Evolutionary conservation across 2,797 vertebrate species (phyloP).

Genomic region (Gastrophryne carolinensis): DNA sequence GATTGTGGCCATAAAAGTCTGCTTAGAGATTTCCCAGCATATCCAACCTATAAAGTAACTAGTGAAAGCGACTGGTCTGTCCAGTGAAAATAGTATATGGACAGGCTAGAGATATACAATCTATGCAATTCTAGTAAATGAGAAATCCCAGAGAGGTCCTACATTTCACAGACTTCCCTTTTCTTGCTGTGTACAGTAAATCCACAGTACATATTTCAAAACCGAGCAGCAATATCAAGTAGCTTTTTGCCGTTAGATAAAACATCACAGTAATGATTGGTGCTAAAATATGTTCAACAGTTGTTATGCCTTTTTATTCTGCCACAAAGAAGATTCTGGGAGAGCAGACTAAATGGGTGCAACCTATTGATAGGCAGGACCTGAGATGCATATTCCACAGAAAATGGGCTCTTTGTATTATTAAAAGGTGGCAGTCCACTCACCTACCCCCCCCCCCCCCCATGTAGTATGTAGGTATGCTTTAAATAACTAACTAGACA

Average conservation of each 20-base stretch:
- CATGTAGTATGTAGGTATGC: too few relatives aligned
- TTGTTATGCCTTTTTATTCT: too few relatives aligned
- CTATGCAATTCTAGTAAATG: slow-evolving; percentile 39
- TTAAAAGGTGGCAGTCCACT: too few relatives aligned
- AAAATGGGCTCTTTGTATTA: too few relatives aligned
- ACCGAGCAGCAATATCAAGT: background rate
- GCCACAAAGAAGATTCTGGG: too few relatives aligned
- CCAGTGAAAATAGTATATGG: slow-evolving; percentile 23
- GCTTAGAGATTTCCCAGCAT: slow-evolving; percentile 43
- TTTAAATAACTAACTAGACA: too few relatives aligned
- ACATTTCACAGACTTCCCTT: background rate
- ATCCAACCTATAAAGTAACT: slow-evolving; percentile 27
- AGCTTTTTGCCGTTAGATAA: background rate
- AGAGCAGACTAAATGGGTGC: too few relatives aligned
- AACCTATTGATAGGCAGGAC: too few relatives aligned
- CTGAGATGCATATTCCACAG: too few relatives aligned
- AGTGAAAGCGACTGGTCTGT: slow-evolving; percentile 39
- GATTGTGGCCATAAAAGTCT: slow-evolving; percentile 44
- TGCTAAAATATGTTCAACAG: background rate
- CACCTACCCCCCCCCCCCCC: too few relatives aligned
- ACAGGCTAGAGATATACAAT: slow-evolving; percentile 2
- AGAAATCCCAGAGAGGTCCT: background rate
- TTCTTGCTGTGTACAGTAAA: background rate
- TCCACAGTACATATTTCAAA: background rate
- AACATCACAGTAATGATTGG: background rate